Evolutionary conservation across 2,113 vertebrate genomes (phyloP), one percentile per base, ranked within the genome.

Genomic region (Lasiurus borealis): DNA sequence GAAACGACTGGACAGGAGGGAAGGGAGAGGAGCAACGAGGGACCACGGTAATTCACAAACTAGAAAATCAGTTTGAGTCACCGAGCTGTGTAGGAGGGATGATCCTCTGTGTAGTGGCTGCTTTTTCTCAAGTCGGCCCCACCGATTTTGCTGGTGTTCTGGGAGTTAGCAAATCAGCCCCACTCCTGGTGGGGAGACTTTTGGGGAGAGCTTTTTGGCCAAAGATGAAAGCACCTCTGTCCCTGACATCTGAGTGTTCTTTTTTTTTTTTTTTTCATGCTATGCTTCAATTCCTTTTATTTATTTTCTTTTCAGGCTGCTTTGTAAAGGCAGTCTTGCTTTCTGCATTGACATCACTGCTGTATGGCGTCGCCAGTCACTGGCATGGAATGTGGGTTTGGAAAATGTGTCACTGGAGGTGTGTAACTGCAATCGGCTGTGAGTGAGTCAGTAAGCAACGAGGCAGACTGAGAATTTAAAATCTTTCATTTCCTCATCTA

Each of bases 51-150:
- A 95, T 90, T 76, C 72, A 76, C 66, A 90, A 66, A 64, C 76
- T 77, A 72, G 97, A 62, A 96, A 96, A 93, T 95, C 72, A 94
- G 93, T 23, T 75, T 8, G 86, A 91, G 66, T 84, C 93, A 68
- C 95, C 87, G 90, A 84, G 89, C 93, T 90, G 92, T 87, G 84
- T 54, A 34, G 80, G 18, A 14, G 44, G 5, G 46, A 64, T 66
- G 80, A 86, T 66, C 90, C 93, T 83, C 71, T 46, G 44, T 13
- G 31, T 14, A 36, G 75, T 72, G 12, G 66, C 80, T 27, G 62
- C 75, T 54, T 85, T 90, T 77, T 84, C 73, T n/a, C 14, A 82
- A 85, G 88, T 88, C 89, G 86, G 85, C 78, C 44, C n/a, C 9
- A 23, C 64, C 21, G 75, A 75, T 88, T 84, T 57, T 34, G 59